Conservation (phyloP, 2,888 invertebrate genomes). For the Chrysolina oricalcia region DNA sequence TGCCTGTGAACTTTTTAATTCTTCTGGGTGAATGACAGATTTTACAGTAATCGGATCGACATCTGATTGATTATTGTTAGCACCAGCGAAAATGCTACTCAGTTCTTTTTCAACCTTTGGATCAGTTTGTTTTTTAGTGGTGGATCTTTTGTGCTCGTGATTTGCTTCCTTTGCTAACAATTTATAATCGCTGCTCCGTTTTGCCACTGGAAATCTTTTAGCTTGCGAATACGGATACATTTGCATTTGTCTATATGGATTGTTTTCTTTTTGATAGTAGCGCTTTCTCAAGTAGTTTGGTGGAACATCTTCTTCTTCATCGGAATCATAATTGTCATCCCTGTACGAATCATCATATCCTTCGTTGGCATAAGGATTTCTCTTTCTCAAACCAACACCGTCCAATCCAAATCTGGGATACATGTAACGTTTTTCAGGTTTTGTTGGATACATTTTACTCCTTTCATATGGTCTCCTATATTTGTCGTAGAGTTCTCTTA, state of each 20-base stretch:
- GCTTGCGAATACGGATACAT: conserved; percentile 50
- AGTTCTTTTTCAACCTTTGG: conserved; percentile 82
- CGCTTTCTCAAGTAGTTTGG: conserved; percentile 51
- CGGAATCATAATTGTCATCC: conserved; percentile 54
- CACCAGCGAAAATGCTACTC: conserved; percentile 78
- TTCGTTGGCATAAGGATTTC: conserved; percentile 54
- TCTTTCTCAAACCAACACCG: conserved; percentile 65
- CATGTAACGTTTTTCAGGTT: conserved; percentile 59
- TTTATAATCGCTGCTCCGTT: conserved; percentile 74
- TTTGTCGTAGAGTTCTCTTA: conserved; percentile 75
- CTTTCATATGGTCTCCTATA: conserved; percentile 63
- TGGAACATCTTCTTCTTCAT: conserved; percentile 51
- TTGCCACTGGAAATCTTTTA: conserved; percentile 80
- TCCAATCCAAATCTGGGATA: conserved; percentile 66
- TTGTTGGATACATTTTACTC: conserved; percentile 62
- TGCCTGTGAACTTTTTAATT: conserved; percentile 43
- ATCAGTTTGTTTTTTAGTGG: conserved; percentile 73
- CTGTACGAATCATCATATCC: conserved; percentile 46
- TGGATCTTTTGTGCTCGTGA: conserved; percentile 63
- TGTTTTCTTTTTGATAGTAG: conserved; percentile 53
- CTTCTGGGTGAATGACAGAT: conserved; percentile 48
- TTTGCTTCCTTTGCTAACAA: conserved; percentile 49
- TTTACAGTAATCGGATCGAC: conserved; percentile 45
- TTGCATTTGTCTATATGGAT: conserved; percentile 44
- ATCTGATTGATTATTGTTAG: conserved; percentile 41